Evolutionary conservation across 2,888 invertebrate genomes (phyloP).

Genomic region (Odontothrips loti): DNA sequence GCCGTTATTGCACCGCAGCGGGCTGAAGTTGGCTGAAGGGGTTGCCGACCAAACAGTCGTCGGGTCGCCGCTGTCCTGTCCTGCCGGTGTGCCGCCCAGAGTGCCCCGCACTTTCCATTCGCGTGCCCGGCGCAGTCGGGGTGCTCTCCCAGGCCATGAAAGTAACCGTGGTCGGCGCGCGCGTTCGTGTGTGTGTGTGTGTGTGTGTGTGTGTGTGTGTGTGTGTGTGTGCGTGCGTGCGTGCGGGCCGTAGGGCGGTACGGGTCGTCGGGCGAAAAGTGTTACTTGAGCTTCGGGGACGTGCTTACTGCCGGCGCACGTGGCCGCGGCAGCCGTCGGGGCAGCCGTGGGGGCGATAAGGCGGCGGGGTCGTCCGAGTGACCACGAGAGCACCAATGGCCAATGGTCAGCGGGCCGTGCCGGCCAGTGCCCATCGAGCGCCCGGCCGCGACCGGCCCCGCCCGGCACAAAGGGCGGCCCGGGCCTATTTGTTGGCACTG

Average conservation of each 20-base stretch:
- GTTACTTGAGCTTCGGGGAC: constrained; percentile 9
- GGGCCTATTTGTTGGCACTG: no score
- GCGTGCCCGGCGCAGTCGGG: no score
- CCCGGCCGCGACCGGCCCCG: not conserved
- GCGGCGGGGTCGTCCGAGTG: not conserved
- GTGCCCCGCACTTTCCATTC: not conserved
- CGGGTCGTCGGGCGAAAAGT: not conserved
- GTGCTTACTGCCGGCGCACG: not conserved
- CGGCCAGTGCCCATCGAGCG: not conserved
- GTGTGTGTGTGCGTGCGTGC: no score
- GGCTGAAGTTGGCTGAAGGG: no score
- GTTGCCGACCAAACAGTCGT: no score
- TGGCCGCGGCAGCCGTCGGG: not conserved
- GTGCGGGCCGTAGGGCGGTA: not conserved
- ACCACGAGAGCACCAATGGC: not conserved
- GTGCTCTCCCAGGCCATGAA: no score
- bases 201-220: no score
- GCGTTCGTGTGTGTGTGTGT: no score
- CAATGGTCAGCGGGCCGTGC: not conserved
- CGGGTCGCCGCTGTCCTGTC: no score
- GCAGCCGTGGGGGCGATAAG: not conserved
- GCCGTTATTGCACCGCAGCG: no score
- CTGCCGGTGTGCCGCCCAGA: not conserved
- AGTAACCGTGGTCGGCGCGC: no score
- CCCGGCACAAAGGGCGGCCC: not conserved